Evolutionary conservation across 30 jellyfish, hydroid and myxozoan species (phyloP).

Genomic region (Sanderia malayensis): DNA sequence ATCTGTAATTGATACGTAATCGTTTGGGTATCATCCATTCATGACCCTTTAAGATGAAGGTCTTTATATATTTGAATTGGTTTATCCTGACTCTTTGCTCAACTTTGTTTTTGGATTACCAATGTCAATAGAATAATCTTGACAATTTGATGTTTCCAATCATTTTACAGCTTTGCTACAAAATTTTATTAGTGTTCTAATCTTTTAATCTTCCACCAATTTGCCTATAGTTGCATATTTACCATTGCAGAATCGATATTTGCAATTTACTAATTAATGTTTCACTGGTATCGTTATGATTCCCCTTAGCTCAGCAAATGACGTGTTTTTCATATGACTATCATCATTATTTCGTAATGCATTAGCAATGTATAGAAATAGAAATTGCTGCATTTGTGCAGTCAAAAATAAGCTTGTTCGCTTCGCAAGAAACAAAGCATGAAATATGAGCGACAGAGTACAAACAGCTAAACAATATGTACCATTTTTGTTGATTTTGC

Average conservation of each 20-base stretch:
- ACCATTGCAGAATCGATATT: background rate
- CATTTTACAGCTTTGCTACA: conserved; percentile 21
- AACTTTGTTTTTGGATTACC: conserved; percentile 36
- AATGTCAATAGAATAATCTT: conserved; percentile 21
- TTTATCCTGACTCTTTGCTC: conserved; percentile 27
- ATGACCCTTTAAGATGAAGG: conserved; percentile 54
- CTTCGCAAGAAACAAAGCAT: too few species aligned
- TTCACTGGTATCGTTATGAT: too few species aligned
- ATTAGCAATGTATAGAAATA: too few species aligned
- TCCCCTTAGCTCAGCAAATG: too few species aligned
- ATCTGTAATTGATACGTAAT: background rate
- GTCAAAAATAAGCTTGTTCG: too few species aligned
- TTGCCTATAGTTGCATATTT: background rate
- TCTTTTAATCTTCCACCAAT: conserved; percentile 33
- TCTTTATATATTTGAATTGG: conserved; percentile 39
- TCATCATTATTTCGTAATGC: too few species aligned
- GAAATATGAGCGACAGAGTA: too few species aligned
- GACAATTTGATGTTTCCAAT: conserved; percentile 39
- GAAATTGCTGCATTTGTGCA: too few species aligned
- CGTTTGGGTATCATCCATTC: background rate
- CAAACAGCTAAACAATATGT: too few species aligned
- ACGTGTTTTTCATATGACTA: too few species aligned
- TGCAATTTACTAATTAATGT: background rate
- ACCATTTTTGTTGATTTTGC: too few species aligned
- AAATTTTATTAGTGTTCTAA: conserved; percentile 19